Percentiles rank a stretch among this genome's conserved stretches.
Evolutionary conservation across 2,113 vertebrate genomes (phyloP).

Genomic region (Zosterops hypoxanthus): DNA sequence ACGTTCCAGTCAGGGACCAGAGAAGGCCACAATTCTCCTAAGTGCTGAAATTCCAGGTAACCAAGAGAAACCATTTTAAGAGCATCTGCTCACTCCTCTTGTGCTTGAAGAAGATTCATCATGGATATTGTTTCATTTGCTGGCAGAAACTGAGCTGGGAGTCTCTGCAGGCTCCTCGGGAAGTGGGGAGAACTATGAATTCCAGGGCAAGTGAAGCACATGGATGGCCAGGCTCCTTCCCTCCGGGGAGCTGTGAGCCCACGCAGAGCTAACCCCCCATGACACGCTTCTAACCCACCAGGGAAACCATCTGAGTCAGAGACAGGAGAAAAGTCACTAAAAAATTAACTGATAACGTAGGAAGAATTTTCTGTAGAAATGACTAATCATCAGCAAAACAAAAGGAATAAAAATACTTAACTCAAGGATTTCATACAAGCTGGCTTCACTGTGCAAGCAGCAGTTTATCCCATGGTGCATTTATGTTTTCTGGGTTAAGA

Average conservation of each 20-base stretch:
- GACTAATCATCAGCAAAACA: background rate
- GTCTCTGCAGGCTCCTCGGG: background rate
- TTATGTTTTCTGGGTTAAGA: background rate
- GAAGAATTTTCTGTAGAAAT: background rate
- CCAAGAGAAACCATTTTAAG: background rate
- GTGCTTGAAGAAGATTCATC: background rate
- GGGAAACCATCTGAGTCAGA: background rate
- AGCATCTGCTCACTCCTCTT: background rate
- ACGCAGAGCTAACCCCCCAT: background rate
- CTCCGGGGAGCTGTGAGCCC: background rate
- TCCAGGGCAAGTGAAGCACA: background rate
- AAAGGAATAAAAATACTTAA: background rate
- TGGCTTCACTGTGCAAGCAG: background rate
- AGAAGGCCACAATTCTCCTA: background rate
- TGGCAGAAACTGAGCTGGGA: background rate
- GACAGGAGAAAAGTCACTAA: background rate
- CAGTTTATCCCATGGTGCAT: background rate
- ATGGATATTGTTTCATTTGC: background rate
- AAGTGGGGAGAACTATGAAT: background rate
- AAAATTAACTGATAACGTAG: background rate
- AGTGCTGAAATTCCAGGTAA: background rate
- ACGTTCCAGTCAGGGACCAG: background rate
- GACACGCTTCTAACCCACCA: background rate
- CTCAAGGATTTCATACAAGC: background rate
- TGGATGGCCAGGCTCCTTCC: background rate